Percentiles rank a stretch among this genome's conserved stretches.
phyloP scores from a whole-genome alignment of 2,797 vertebrate species.

The Liparis tanakae region DNA sequence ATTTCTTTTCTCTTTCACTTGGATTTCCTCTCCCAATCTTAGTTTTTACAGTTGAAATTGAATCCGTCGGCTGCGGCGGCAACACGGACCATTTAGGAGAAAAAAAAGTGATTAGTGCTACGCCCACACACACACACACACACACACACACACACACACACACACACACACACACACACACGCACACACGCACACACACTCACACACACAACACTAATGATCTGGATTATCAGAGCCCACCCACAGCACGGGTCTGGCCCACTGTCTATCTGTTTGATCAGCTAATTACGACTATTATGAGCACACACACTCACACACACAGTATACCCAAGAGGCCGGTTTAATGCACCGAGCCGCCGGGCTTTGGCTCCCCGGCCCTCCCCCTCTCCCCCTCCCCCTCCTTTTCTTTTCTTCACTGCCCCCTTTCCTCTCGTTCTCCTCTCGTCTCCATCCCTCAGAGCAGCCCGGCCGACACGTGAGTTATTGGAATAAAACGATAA shows the following conservation, averaged over 20 bases:
- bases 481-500: slow-evolving; percentile 38
- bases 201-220: slow-evolving; percentile 46
- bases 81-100: no score
- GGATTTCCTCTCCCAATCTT: no score
- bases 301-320: slow-evolving; percentile 19
- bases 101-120: no score
- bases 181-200: slow-evolving; percentile 25
- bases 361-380: background rate
- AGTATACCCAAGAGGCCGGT: slow-evolving; percentile 14
- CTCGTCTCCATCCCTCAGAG: slow-evolving; percentile 6
- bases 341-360: slow-evolving; percentile 25
- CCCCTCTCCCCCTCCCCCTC: no score
- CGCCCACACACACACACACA: background rate
- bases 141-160: slow-evolving; percentile 19
- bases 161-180: slow-evolving; percentile 16
- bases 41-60: no score
- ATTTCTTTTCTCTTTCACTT: no score
- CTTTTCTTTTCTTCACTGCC: no score
- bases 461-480: slow-evolving; percentile 36
- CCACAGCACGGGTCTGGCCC: slow-evolving; percentile 43
- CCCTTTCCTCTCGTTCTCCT: background rate
- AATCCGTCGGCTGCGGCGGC: no score
- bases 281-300: slow-evolving; percentile 68
- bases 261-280: slow-evolving; percentile 73
- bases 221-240: slow-evolving; percentile 63